A percentile compares a stretch with the other conserved stretches of the same genome.
Conservation (phyloP, 2,113 vertebrate species). For the Silurus asotus region DNA sequence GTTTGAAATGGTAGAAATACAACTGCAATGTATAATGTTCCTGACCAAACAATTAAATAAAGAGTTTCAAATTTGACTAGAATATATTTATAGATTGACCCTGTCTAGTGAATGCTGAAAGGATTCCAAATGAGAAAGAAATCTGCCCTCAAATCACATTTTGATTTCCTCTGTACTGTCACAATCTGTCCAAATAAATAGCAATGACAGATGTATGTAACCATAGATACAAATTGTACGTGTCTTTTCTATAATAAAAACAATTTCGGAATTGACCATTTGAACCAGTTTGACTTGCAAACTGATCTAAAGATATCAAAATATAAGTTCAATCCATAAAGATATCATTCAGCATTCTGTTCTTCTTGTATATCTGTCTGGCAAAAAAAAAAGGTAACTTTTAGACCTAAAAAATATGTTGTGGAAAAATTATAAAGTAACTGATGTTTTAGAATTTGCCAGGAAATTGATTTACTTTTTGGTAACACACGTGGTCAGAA, state of each 20-base stretch:
- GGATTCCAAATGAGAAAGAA: not conserved
- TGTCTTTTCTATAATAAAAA: not conserved
- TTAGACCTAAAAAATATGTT: not conserved
- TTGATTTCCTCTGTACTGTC: not conserved
- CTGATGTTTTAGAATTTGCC: not conserved
- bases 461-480: not conserved
- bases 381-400: not conserved
- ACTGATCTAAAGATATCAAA: not conserved
- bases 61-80: not conserved
- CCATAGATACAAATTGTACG: not conserved
- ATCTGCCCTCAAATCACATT: not conserved
- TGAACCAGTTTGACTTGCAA: not conserved
- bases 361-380: not conserved
- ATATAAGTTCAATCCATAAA: conserved; percentile 8
- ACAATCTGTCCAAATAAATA: not conserved
- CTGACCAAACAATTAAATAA: not conserved
- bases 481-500: not conserved
- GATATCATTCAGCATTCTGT: not conserved
- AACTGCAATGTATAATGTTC: not conserved
- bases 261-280: not conserved
- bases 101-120: not conserved
- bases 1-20: not conserved
- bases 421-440: not conserved
- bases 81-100: not conserved
- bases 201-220: not conserved